Percentiles rank a stretch among this genome's conserved stretches.
Conservation (phyloP, 2,888 invertebrate species). For the Danaus chrysippus region DNA sequence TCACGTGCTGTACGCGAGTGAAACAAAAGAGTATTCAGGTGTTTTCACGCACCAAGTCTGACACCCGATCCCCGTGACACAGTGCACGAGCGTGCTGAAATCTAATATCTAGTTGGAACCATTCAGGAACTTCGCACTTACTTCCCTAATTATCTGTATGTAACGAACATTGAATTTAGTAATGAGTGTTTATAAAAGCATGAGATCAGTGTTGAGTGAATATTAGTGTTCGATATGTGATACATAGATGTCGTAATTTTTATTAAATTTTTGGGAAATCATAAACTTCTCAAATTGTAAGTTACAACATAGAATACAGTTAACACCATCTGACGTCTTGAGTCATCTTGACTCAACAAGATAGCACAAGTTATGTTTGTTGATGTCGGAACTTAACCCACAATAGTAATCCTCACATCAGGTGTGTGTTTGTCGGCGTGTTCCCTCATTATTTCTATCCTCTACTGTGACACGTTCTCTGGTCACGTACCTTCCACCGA, state of each 20-base stretch:
- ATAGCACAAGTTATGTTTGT: slow-evolving; percentile 1
- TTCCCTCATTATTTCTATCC: slow-evolving; percentile 38
- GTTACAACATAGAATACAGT: too few species aligned
- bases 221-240: too few species aligned
- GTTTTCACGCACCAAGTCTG: slow-evolving; percentile 68
- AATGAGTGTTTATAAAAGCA: too few species aligned
- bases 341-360: background rate
- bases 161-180: background rate
- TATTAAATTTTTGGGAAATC: too few species aligned
- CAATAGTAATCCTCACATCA: background rate
- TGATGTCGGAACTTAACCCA: background rate
- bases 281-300: too few species aligned
- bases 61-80: slow-evolving; percentile 62
- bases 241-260: too few species aligned
- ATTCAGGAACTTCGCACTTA: slow-evolving; percentile 36
- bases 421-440: slow-evolving; percentile 29
- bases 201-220: too few species aligned
- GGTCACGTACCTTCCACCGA: slow-evolving; percentile 30
- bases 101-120: slow-evolving; percentile 45
- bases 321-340: too few species aligned
- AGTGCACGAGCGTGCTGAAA: slow-evolving; percentile 42
- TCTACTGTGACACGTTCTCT: slow-evolving; percentile 41
- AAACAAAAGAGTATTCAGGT: slow-evolving; percentile 62
- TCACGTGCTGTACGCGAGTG: slow-evolving; percentile 52
- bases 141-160: slow-evolving; percentile 23